A percentile compares a stretch with the other conserved stretches of the same genome.
These are phyloP conservation scores for Catalaphyllia jardinei DNA, from an alignment of 64 coral and sea anemone genomes.

Conservation along the genomic window DNA sequence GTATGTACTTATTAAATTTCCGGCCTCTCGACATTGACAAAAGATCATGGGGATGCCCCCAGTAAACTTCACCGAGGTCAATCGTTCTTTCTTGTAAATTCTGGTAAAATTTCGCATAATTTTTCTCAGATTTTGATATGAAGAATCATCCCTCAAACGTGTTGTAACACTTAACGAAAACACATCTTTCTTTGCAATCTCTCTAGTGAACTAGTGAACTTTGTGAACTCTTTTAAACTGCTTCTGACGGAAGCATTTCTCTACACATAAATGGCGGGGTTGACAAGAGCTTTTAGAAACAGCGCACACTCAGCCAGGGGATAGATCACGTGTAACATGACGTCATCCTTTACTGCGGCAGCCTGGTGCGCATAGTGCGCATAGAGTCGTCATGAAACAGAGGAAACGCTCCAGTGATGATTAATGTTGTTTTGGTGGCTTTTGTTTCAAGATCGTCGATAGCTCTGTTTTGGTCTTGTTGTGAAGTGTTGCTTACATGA, in stretches of 20 bases:
- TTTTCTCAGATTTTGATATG: neutral
- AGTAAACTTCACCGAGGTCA: too few relatives aligned
- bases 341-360: slow-evolving; percentile 4
- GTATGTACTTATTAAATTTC: too few relatives aligned
- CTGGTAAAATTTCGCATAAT: too few relatives aligned
- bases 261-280: slow-evolving; percentile 40
- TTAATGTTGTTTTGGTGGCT: slow-evolving; percentile 30
- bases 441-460: neutral
- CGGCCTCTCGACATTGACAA: too few relatives aligned
- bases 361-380: slow-evolving; percentile 28
- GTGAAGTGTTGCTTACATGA: neutral
- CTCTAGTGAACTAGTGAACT: neutral
- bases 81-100: too few relatives aligned
- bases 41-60: too few relatives aligned
- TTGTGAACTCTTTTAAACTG: neutral
- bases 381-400: slow-evolving; percentile 47
- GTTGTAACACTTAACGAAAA: neutral
- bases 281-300: slow-evolving; percentile 29
- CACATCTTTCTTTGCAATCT: neutral
- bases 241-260: slow-evolving; percentile 12
- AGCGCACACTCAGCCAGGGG: slow-evolving; percentile 31
- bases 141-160: neutral
- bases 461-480: neutral
- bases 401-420: slow-evolving; percentile 37
- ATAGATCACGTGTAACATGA: slow-evolving; percentile 50